Evolutionary conservation across 1,140 invertebrate species (phyloP).

Genomic region (Drosophila chauvacae): DNA sequence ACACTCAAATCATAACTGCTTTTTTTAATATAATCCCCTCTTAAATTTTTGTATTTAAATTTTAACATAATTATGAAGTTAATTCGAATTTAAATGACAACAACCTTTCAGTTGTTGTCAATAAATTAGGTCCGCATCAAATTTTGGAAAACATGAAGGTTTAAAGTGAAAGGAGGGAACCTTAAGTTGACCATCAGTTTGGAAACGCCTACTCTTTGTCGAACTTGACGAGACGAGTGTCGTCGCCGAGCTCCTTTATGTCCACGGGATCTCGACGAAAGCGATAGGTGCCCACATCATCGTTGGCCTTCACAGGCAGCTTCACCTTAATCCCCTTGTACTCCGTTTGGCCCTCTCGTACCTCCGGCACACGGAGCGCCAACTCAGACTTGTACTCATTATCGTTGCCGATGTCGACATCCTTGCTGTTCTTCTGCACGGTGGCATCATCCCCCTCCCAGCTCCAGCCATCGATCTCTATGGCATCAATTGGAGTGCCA

Average conservation of each 20-base stretch:
- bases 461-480: conserved; percentile 72
- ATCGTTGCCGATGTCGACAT: conserved; percentile 62
- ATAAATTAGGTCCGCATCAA: background rate
- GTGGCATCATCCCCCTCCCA: conserved; percentile 45
- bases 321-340: conserved; percentile 68
- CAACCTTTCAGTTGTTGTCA: background rate
- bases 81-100: background rate
- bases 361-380: conserved; percentile 48
- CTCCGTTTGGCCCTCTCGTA: conserved; percentile 45
- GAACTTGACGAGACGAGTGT: conserved; percentile 58
- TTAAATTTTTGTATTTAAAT: background rate
- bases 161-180: background rate
- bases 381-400: conserved; percentile 57
- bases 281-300: conserved; percentile 67
- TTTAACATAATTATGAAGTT: background rate
- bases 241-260: conserved; percentile 49
- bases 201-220: conserved; percentile 50
- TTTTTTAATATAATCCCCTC: background rate
- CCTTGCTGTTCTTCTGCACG: conserved; percentile 31
- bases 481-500: conserved; percentile 53
- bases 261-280: conserved; percentile 63
- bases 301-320: conserved; percentile 41
- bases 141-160: background rate
- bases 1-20: background rate
- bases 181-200: background rate